Evolutionary conservation across 2,797 vertebrate genomes (phyloP).

Genomic region (Poeciliopsis gracilis): DNA sequence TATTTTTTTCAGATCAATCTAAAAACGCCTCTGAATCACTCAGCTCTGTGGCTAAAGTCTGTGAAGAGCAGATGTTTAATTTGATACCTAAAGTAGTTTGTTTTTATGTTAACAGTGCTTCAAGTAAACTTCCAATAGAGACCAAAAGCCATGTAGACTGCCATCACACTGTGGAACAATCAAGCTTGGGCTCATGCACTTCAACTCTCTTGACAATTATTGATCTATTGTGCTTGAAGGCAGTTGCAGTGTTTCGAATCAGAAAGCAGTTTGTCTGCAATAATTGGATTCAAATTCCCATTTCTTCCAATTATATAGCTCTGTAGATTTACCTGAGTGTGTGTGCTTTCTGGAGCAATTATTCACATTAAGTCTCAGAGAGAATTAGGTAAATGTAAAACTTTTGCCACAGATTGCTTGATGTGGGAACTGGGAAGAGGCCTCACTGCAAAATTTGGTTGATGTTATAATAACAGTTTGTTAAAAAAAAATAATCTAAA

Average conservation of each 20-base stretch:
- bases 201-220: not conserved
- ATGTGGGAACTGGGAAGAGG: not conserved
- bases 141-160: not conserved
- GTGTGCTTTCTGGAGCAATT: not conserved
- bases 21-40: not conserved
- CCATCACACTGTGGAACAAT: not conserved
- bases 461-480: not conserved
- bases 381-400: not conserved
- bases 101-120: not conserved
- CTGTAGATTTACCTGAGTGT: not conserved
- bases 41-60: not conserved
- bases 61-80: not conserved
- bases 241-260: not conserved
- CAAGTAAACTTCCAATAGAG: not conserved
- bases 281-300: not conserved
- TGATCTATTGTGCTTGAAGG: not conserved
- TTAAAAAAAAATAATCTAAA: not conserved
- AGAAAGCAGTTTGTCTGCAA: not conserved
- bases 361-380: not conserved
- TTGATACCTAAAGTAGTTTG: not conserved
- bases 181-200: not conserved
- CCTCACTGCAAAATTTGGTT: not conserved
- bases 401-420: accelerated
- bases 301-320: not conserved
- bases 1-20: not conserved